These are phyloP conservation scores for Phymanthus crucifer DNA, from an alignment of 92 coral and sea anemone genomes.

Conservation along the genomic window DNA sequence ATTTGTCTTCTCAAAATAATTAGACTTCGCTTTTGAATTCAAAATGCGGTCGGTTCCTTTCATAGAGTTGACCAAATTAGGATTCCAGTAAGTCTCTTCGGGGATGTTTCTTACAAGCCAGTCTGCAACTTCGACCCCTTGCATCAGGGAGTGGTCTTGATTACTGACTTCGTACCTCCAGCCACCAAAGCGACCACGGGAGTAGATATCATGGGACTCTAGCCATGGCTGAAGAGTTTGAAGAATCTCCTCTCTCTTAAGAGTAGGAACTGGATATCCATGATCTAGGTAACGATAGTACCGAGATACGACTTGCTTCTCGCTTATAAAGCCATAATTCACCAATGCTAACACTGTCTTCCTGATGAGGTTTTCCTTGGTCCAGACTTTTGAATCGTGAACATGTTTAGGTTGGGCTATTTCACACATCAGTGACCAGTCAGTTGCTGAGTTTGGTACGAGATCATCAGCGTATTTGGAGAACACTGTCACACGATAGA, in stretches of 20 bases:
- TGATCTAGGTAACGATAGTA: constrained; percentile 50
- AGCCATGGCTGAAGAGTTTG: constrained; percentile 56
- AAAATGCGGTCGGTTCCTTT: constrained; percentile 33
- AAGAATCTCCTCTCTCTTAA: constrained; percentile 53
- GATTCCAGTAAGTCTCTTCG: constrained; percentile 52
- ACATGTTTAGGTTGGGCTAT: constrained; percentile 45
- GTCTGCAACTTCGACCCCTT: constrained; percentile 64
- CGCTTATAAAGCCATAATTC: constrained; percentile 39
- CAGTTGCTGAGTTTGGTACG: constrained; percentile 48
- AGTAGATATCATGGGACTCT: constrained; percentile 47
- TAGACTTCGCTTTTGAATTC: not conserved
- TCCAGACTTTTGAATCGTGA: constrained; percentile 39
- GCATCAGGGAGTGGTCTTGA: constrained; percentile 78
- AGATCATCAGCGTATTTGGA: constrained; percentile 62
- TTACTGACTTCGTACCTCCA: constrained; percentile 76
- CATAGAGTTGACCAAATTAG: constrained; percentile 56
- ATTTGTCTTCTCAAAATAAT: constrained; percentile 27
- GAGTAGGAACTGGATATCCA: constrained; percentile 70
- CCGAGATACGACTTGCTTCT: constrained; percentile 45
- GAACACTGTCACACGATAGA: constrained; percentile 65
- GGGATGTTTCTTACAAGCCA: constrained; percentile 49
- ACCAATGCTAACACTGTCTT: constrained; percentile 47
- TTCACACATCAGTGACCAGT: constrained; percentile 76
- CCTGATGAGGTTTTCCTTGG: constrained; percentile 33
- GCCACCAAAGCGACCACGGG: constrained; percentile 75